Percentiles rank a stretch among this genome's conserved stretches.
These are phyloP conservation scores for Poeciliopsis retropinna DNA, from an alignment of 2,113 vertebrate species.

Conservation along the genomic window DNA sequence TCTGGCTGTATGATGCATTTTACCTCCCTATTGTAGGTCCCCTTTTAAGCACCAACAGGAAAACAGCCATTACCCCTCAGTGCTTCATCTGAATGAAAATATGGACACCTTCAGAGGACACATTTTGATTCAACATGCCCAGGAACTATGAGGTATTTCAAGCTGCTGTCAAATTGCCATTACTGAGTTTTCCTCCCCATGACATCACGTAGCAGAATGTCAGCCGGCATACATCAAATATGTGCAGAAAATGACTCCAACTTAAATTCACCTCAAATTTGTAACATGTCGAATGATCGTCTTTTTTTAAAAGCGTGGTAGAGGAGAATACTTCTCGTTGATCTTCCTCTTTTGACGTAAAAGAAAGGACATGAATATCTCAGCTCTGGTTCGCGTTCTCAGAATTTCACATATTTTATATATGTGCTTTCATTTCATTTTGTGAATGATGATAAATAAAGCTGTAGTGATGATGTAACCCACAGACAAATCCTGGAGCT, in stretches of 20 bases:
- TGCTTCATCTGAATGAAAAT: constrained; percentile 73
- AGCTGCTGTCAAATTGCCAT: not conserved
- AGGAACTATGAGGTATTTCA: constrained; percentile 81
- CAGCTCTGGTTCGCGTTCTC: no score
- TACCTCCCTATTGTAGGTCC: constrained; percentile 34
- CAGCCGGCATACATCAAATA: no score
- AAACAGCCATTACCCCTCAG: constrained; percentile 56
- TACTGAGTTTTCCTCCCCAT: not conserved
- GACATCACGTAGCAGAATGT: not conserved
- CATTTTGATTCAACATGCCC: constrained; percentile 81
- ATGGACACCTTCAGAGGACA: constrained; percentile 74
- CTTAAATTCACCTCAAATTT: no score
- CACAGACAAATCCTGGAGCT: constrained; percentile 39
- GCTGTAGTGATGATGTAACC: constrained; percentile 45
- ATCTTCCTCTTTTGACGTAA: no score
- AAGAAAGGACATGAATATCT: no score
- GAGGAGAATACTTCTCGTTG: not conserved
- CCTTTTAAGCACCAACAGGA: constrained; percentile 28
- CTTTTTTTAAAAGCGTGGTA: no score
- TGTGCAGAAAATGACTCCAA: no score
- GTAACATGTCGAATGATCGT: no score
- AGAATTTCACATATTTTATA: constrained; percentile 11
- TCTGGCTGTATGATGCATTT: constrained; percentile 67
- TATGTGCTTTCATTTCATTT: constrained; percentile 8
- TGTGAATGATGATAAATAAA: constrained; percentile 31